Evolutionary conservation across 2,888 invertebrate genomes (phyloP), one percentile per base, ranked within the genome.

Genomic region (Galerucella pusilla): DNA sequence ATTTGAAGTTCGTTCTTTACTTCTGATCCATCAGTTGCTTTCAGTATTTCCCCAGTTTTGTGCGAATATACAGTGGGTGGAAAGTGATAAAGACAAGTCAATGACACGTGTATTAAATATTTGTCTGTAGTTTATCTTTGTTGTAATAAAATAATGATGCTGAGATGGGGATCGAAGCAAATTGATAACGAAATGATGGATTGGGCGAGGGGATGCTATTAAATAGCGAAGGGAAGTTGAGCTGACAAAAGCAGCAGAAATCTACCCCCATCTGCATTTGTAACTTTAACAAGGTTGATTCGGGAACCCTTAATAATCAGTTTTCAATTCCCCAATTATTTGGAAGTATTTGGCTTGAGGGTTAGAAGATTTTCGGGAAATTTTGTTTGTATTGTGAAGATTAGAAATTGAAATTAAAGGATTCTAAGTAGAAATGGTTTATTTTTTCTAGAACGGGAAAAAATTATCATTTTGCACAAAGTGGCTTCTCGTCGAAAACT

Each of bases 281-380:
- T 80, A 79, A 81, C 80, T 80, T 78, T 81, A 80, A 81, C 81
- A 81, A 80, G 78, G 80, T 79, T 76, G 77, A 80, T 82, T 78
- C 78, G 73, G 75, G 16, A 75, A 49, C 76, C 78, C 79, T 80
- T 79, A 79, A 83, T 84, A 84, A 84, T 83, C 81, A 83, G 81
- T 82, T 83, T 83, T 83, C 83, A 81, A 83, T 82, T 81, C 82
- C 79, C 83, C 82, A 83, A 84, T 84, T 83, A 84, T 81, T 80
- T 78, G 68, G 74, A 77, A 46, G 78, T 74, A 77, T 77, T 75
- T 76, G 78, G 80, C 75, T 77, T 75, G 54, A 67, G 72, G 74
- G 68, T 49, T 77, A 59, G 63, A 42, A 68, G 64, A 71, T 57
- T 76, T 68, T 57, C 72, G 57, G 12, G 59, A 59, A 71, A 45